Conservation (phyloP, 1,140 invertebrate species). For the Arion vulgaris region DNA sequence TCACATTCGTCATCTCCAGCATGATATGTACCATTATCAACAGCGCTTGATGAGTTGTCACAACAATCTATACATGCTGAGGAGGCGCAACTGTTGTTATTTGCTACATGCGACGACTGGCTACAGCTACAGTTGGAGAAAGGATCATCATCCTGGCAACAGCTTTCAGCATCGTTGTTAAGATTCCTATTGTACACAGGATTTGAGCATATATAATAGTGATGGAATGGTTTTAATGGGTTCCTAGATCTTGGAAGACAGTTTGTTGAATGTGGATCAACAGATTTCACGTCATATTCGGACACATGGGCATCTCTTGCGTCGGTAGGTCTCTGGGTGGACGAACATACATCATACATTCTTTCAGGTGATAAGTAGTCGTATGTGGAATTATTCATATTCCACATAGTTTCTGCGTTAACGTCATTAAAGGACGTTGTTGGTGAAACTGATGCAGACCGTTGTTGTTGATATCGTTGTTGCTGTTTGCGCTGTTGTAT, state of each 20-base stretch:
- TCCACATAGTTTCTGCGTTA: not conserved
- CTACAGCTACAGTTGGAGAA: not conserved
- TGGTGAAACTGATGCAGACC: not conserved
- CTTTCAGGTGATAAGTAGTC: not conserved
- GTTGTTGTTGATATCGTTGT: not conserved
- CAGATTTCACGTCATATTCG: not conserved
- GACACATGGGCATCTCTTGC: not conserved
- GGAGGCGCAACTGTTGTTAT: not conserved
- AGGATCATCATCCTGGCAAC: not conserved
- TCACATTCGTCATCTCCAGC: not conserved
- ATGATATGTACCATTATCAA: not conserved
- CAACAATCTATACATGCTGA: not conserved
- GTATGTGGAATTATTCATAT: not conserved
- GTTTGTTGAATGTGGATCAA: not conserved
- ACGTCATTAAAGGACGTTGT: not conserved
- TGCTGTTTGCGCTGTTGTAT: constrained; percentile 29
- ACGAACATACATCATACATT: not conserved
- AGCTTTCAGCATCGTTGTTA: not conserved
- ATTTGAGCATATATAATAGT: not conserved
- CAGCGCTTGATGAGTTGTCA: not conserved
- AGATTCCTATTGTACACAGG: not conserved
- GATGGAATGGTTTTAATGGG: not conserved
- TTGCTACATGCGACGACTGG: not conserved
- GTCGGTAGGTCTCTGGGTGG: not conserved
- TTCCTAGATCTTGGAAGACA: constrained; percentile 18